Base-by-base conservation (phyloP, 2,113 vertebrate genomes). In the Tringa solitaria region DNA sequence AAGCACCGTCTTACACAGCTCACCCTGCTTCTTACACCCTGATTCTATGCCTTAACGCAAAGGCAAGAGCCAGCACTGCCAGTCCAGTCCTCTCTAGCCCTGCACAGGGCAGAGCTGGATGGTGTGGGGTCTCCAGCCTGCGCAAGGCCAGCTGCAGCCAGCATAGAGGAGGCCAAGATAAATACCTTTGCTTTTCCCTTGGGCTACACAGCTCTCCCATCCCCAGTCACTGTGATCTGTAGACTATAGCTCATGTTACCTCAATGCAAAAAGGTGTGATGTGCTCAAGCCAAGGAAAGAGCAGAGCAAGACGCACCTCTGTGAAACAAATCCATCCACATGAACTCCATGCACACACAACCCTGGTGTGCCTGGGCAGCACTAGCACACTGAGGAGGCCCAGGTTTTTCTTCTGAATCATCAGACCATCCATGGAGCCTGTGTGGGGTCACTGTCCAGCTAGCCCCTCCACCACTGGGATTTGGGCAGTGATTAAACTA, bases 261-360 rank as follows among this genome's bases (percentile, higher is more conserved):
- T 23, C 4, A 33, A 51, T 17, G 33, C 32, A 72, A 82, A 63
- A 54, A 20, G 12, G 21, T 73, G 30, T 54, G 80, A 78, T 50
- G 12, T 21, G 53, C 57, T 87, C 17, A 87, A 81, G 35, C 14
- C 28, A 46, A 80, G 41, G 59, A 60, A 53, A 27, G 37, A 63
- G 26, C 4, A 0, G 32, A 80, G 21, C 10, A 37, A 75, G 74
- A 60, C n/a, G 28, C 20, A 37, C 4, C 56, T 87, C 37, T 84
- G 21, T 28, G 30, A 87, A 89, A 77, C 0, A 1, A 73, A 14
- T 51, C 9, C 11, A 39, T 87, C 60, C 59, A 3, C 0, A 0
- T 28, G 43, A 43, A 37, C 15, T 59, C 48, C 35, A 43, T 19
- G n/a, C 19, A 9, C 51, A 53, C 51, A 53, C 56, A 57, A 7